Evolutionary conservation across 2,113 vertebrate genomes (phyloP), one percentile per base, ranked within the genome.

Genomic region (Pao palembangensis): DNA sequence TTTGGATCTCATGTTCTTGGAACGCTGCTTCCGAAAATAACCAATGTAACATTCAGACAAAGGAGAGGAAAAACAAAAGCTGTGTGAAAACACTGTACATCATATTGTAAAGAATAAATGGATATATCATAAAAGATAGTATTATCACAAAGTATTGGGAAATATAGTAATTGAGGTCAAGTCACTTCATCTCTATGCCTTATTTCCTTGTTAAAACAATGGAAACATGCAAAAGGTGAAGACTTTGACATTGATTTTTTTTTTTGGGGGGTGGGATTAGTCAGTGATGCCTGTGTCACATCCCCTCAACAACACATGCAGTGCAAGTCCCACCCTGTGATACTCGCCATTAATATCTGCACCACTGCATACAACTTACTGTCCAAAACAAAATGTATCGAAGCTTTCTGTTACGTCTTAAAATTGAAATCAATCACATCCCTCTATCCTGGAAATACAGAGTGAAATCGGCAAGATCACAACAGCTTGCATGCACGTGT

Each of bases 211-310:
- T 47, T 55, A 38, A 38, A 38, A 38, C 34, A 11, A 12, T 12
- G 11, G 34, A 38, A 38, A 38, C 34, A 38, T 38, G 34, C 34
- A 12, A 12, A 12, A 38, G 11, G 8, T 38, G 11, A 38, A 12
- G 34, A 38, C 34, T 38, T 38, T 10, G 11, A 38, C 34, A 7
- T 31, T 6, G 21, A 51, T 79, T 81, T 69, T 17, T 46, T 46
- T 15, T 47, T 47, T 47, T 47, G 14, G n/a, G n/a, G n/a, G n/a
- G n/a, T n/a, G n/a, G n/a, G 44, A 44, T 61, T 48, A 62, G 51
- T 79, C 70, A 71, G 81, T 71, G 63, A 82, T 88, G 87, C 84
- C 90, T 90, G 89, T 88, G 85, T 88, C 83, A 68, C 42, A 73
- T 41, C 8, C 38, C 70, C 61, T 57, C 52, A 53, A 28, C 49